Percentiles rank a stretch among this genome's conserved stretches.
Conservation (phyloP, 2,888 invertebrate species). For the Mellilla xanthometata region DNA sequence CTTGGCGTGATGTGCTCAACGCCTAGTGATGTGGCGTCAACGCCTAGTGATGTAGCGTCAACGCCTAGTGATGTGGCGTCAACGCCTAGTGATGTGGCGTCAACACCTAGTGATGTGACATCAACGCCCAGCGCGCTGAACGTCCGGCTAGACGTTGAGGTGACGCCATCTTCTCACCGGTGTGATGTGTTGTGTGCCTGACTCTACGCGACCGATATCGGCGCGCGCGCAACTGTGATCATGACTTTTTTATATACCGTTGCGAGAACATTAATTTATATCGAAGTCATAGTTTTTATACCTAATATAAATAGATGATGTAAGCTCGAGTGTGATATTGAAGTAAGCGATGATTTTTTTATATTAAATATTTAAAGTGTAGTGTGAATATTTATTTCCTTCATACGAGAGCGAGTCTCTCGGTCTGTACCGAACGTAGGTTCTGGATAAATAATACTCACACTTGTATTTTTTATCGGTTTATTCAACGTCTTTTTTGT, state of each 20-base stretch:
- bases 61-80: too few species aligned
- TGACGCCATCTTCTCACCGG: constrained; percentile 2
- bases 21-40: too few species aligned
- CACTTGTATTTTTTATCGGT: constrained; percentile 76
- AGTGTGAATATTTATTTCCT: constrained; percentile 36
- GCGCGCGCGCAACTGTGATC: constrained; percentile 71
- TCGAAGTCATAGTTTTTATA: constrained; percentile 82
- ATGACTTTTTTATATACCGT: constrained; percentile 72
- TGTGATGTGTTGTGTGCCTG: constrained; percentile 60
- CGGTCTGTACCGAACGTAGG: background rate
- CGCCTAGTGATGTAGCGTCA: too few species aligned
- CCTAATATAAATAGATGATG: constrained; percentile 81
- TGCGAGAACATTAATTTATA: constrained; percentile 78
- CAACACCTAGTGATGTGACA: too few species aligned
- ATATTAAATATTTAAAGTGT: constrained; percentile 75
- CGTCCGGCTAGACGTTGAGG: too few species aligned
- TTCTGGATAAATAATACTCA: constrained; percentile 55
- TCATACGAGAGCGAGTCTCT: background rate
- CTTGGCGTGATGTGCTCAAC: background rate
- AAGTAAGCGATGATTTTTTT: constrained; percentile 76
- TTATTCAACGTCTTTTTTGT: constrained; percentile 81
- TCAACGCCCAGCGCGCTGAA: too few species aligned
- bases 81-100: too few species aligned
- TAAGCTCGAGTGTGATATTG: constrained; percentile 82
- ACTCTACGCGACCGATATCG: constrained; percentile 71